Evolutionary conservation across 2,797 vertebrate species (phyloP).

Genomic region (Crenuchus spilurus): DNA sequence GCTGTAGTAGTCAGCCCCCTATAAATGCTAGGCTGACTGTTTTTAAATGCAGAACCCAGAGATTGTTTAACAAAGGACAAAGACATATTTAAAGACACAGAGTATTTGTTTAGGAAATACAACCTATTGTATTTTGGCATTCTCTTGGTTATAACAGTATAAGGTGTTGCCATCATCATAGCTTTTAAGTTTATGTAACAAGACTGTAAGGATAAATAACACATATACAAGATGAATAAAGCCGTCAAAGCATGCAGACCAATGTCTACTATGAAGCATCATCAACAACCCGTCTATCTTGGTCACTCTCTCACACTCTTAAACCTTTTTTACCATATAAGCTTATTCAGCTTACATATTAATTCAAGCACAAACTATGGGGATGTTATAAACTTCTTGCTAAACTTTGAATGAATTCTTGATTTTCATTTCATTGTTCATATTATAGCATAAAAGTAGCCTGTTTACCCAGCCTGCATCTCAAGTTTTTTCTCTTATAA

Average conservation of each 20-base stretch:
- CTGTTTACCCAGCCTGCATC: not conserved
- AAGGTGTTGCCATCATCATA: not conserved
- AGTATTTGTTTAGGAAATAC: conserved; percentile 22
- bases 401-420: not conserved
- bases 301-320: not conserved
- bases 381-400: not conserved
- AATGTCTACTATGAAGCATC: not conserved
- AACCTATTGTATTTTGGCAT: not conserved
- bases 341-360: not conserved
- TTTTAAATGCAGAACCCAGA: too few relatives aligned
- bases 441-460: not conserved
- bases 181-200: not conserved
- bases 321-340: not conserved
- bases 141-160: conserved; percentile 1
- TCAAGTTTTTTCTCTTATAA: not conserved
- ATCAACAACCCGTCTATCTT: not conserved
- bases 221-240: not conserved
- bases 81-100: not conserved
- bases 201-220: conserved; percentile 31
- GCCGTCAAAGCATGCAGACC: not conserved
- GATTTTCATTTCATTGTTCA: not conserved
- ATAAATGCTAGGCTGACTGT: too few relatives aligned
- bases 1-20: too few relatives aligned
- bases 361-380: not conserved
- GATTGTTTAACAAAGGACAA: not conserved